Percentiles rank a stretch among this genome's conserved stretches.
Evolutionary conservation across 2,888 invertebrate species (phyloP).

Genomic region (Rugalucina vietnamica): DNA sequence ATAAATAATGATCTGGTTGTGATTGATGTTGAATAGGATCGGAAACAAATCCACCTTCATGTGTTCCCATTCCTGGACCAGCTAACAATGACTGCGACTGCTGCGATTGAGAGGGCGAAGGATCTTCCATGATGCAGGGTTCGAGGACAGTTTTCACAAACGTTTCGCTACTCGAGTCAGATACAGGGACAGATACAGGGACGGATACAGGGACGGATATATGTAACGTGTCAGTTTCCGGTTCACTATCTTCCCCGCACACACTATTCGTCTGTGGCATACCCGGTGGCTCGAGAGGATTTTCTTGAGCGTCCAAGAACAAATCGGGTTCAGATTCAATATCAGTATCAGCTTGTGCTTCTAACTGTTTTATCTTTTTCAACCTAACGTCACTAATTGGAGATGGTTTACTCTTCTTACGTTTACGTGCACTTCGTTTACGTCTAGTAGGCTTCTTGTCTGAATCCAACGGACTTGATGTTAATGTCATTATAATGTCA

Average conservation of each 20-base stretch:
- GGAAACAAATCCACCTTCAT: too few species aligned
- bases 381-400: not conserved
- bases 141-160: not conserved
- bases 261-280: not conserved
- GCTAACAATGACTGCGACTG: not conserved
- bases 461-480: not conserved
- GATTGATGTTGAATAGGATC: not conserved
- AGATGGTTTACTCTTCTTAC: not conserved
- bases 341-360: too few species aligned
- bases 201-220: not conserved
- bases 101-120: not conserved
- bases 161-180: not conserved
- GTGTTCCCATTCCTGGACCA: not conserved
- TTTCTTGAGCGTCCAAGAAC: not conserved
- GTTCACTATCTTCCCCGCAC: too few species aligned
- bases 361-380: not conserved
- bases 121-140: not conserved
- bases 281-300: not conserved
- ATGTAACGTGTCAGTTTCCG: not conserved
- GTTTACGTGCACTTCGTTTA: not conserved
- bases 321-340: not conserved
- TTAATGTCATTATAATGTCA: not conserved
- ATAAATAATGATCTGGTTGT: not conserved
- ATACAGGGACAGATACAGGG: too few species aligned
- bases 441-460: not conserved